phyloP scores from a whole-genome alignment of 2,888 invertebrate species.

The Nysson spinosus region DNA sequence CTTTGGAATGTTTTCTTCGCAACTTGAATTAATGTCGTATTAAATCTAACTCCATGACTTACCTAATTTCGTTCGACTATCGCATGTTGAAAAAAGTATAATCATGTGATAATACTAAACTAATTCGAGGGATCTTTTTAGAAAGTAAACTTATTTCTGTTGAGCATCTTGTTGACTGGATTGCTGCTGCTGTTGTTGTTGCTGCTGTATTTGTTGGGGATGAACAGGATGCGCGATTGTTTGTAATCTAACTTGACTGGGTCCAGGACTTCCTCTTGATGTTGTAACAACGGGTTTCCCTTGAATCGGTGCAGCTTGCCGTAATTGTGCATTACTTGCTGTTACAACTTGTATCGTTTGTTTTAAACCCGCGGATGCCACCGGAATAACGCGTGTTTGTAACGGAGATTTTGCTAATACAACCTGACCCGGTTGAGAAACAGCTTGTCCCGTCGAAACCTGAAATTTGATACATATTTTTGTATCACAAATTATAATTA shows the following conservation, averaged over 20 bases:
- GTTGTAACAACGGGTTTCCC: constrained; percentile 75
- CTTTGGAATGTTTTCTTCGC: constrained; percentile 39
- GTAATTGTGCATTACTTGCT: constrained; percentile 76
- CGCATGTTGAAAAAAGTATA: constrained; percentile 5
- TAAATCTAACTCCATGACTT: background rate
- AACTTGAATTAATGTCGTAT: constrained; percentile 1
- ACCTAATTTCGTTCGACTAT: background rate
- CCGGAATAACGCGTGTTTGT: constrained; percentile 83
- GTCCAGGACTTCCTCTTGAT: constrained; percentile 78
- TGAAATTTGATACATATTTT: constrained; percentile 23
- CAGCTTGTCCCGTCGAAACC: constrained; percentile 77
- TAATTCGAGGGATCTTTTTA: background rate
- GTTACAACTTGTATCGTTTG: constrained; percentile 81
- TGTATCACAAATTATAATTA: background rate
- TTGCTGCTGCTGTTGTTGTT: constrained; percentile 57
- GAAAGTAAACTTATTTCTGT: constrained; percentile 51
- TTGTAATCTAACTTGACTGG: constrained; percentile 82
- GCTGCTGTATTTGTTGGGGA: constrained; percentile 72
- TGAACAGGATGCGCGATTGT: constrained; percentile 82
- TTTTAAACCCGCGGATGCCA: constrained; percentile 79
- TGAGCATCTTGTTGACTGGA: constrained; percentile 70
- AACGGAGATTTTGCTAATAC: constrained; percentile 81
- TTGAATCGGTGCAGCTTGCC: constrained; percentile 70
- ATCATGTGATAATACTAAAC: constrained; percentile 4
- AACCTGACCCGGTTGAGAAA: constrained; percentile 79